A percentile compares a stretch with the other conserved stretches of the same genome.
phyloP scores from a whole-genome alignment of 1,140 invertebrate genomes.

The Trigoniulus corallinus region DNA sequence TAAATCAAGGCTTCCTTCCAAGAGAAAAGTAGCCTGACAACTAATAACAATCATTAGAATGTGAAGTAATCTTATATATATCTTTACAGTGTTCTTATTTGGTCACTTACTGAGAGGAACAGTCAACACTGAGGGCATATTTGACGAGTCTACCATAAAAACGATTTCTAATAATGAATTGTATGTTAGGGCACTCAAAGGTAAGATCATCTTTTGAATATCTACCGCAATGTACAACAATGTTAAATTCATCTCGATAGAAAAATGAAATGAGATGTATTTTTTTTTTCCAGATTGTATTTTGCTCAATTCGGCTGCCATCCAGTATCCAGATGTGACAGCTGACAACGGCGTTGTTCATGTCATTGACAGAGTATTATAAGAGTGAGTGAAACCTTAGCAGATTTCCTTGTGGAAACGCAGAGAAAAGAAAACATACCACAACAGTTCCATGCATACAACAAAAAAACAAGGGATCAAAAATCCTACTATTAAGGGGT shows the following conservation, averaged over 20 bases:
- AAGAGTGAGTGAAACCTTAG: too few species aligned
- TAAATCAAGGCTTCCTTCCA: too few species aligned
- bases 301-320: conserved; percentile 13
- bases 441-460: too few species aligned
- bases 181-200: conserved; percentile 1
- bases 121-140: neutral
- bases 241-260: neutral
- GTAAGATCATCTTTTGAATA: neutral
- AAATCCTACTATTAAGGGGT: too few species aligned
- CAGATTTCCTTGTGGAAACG: too few species aligned
- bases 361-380: conserved; percentile 18
- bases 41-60: neutral
- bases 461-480: too few species aligned
- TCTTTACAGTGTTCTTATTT: neutral
- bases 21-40: too few species aligned
- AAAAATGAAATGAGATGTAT: neutral
- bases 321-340: conserved; percentile 19
- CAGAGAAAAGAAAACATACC: too few species aligned
- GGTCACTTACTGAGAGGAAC: neutral
- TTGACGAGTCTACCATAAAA: neutral
- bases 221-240: neutral
- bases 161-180: neutral
- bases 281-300: conserved; percentile 12
- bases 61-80: neutral
- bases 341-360: conserved; percentile 26